Evolutionary conservation across 2,888 invertebrate genomes (phyloP), one percentile per base, ranked within the genome.

Genomic region (Saturnia japonica): DNA sequence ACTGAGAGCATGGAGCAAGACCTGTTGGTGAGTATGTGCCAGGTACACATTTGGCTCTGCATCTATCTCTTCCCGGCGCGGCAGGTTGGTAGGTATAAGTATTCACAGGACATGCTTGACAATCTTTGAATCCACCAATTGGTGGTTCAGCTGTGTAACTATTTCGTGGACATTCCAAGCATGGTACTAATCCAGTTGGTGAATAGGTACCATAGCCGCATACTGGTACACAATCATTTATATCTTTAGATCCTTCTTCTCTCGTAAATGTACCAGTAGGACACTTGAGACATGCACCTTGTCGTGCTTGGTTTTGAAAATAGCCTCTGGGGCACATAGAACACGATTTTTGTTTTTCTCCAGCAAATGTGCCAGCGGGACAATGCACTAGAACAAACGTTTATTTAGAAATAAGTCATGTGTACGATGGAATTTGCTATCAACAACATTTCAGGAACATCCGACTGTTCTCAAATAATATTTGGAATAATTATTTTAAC

Each of bases 181-280:
- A 99, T 28, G 99, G 98, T 7, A 98, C 98, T 78, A 99, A 94
- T 67, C 99, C 99, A 22, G 98, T 98, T 66, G 98, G 98, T 1
- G 98, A 99, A 88, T 98, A 99, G 34, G 99, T 99, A 72, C 99
- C 99, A 84, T 97, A 98, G 28, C 99, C 99, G 84, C 99, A 99
- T 16, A 99, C 98, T 1, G 99, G 98, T 69, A 98, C 95, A 84
- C 98, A 99, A 80, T 98, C 98, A 72, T 96, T 95, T 60, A 97
- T 93, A 71, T 96, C 96, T 88, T 98, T 98, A 0, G 98, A 97
- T 34, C 98, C 98, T 90, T 97, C 96, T 91, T 98, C 98, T 80
- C 96, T 95, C 0, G 99, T 99, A 84, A 98, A 99, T 12, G 98
- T 98, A 76, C 99, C 99, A 80, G 96, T 95, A 0, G 99, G 98